These are phyloP conservation scores for Bos taurus DNA, from an alignment of 2,113 vertebrate species.

Conservation along the genomic window DNA sequence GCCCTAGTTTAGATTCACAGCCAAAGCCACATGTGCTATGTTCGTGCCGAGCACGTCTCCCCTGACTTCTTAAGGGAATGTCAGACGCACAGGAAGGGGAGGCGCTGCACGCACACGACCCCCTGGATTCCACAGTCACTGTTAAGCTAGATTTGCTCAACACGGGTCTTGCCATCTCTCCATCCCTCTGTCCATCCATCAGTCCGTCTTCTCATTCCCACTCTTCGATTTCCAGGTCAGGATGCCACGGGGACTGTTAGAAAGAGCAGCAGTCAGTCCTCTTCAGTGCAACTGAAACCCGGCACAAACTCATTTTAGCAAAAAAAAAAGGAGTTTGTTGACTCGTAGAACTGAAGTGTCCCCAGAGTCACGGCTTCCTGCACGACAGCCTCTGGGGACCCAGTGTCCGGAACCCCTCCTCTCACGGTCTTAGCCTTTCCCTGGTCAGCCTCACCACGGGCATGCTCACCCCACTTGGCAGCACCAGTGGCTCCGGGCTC, in stretches of 20 bases:
- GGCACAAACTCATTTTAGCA: neutral
- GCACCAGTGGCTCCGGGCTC: neutral
- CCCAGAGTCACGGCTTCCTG: neutral
- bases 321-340: neutral
- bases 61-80: neutral
- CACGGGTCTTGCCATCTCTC: neutral
- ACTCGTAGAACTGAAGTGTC: neutral
- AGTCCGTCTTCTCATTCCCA: neutral
- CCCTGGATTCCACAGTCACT: rapidly evolving
- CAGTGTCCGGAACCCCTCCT: neutral
- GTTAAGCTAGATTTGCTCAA: neutral
- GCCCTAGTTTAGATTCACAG: neutral
- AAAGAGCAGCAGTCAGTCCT: neutral
- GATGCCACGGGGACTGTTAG: neutral
- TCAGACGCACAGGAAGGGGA: neutral
- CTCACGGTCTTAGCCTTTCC: neutral
- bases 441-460: rapidly evolving
- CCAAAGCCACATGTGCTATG: neutral
- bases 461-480: rapidly evolving
- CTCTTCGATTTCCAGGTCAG: neutral
- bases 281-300: neutral
- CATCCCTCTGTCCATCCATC: neutral
- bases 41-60: neutral
- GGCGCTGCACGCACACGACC: rapidly evolving
- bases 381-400: neutral